These are phyloP conservation scores for Elegia similella DNA, from an alignment of 2,888 invertebrate genomes.

Conservation along the genomic window DNA sequence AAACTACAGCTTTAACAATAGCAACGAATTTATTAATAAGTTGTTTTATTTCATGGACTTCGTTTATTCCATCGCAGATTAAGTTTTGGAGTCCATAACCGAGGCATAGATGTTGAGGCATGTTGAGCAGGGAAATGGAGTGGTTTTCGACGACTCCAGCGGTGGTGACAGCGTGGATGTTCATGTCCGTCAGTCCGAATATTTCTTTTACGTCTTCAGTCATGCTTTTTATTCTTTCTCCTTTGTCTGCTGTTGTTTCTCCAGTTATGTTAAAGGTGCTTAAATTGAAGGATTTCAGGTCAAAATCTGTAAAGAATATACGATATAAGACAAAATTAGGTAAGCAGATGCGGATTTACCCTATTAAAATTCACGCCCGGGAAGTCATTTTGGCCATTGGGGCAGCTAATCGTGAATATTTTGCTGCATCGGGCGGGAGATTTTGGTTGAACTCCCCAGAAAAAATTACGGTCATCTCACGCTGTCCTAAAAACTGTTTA, in stretches of 20 bases:
- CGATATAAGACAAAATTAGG: background rate
- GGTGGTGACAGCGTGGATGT: constrained; percentile 17
- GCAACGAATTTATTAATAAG: constrained; percentile 19
- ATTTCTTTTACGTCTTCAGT: background rate
- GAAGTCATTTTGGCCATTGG: no score
- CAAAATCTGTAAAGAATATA: constrained; percentile 1
- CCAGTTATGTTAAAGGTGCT: constrained; percentile 9
- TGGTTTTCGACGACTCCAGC: constrained; percentile 10
- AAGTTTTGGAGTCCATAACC: constrained; percentile 20
- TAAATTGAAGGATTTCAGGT: constrained; percentile 11
- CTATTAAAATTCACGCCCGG: no score
- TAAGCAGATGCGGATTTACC: no score
- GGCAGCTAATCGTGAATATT: no score
- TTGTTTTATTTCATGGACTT: constrained; percentile 8
- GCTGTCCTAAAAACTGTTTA: no score
- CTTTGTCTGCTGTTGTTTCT: constrained; percentile 2
- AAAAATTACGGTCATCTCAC: no score
- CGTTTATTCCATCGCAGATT: constrained; percentile 19
- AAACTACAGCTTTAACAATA: constrained; percentile 16
- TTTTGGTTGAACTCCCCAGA: no score
- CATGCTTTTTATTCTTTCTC: constrained; percentile 7
- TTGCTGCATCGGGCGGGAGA: no score
- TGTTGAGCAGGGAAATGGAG: background rate
- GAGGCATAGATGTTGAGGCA: constrained; percentile 17
- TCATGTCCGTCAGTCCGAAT: constrained; percentile 9